Conservation (phyloP, 2,113 vertebrate species). For the Charadrius vociferus region DNA sequence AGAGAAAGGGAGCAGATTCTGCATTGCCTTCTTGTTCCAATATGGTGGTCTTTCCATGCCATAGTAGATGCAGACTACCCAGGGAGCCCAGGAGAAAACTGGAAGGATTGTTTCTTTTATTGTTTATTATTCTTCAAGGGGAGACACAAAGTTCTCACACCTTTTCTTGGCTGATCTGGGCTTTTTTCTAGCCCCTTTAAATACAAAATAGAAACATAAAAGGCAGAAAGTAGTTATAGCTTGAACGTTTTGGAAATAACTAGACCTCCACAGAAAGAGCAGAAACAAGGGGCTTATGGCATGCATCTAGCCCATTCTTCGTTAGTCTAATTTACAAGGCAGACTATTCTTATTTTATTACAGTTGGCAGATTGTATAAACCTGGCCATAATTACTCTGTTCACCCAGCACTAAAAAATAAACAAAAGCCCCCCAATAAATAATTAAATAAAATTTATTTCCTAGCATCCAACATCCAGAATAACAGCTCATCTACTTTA, state of each 20-base stretch:
- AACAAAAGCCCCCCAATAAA: not conserved
- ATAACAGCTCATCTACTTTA: not conserved
- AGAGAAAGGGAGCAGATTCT: not conserved
- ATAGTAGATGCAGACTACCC: not conserved
- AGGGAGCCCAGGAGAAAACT: not conserved
- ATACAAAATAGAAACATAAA: not conserved
- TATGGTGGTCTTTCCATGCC: too few relatives aligned
- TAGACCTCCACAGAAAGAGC: not conserved
- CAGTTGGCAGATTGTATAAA: not conserved
- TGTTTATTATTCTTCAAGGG: not conserved
- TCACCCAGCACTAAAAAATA: not conserved
- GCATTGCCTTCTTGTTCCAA: not conserved
- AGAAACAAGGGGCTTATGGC: not conserved
- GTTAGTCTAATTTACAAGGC: not conserved
- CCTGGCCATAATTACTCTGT: too few relatives aligned
- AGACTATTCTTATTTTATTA: not conserved
- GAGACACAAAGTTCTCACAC: not conserved
- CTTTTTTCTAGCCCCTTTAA: not conserved
- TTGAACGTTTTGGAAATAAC: not conserved
- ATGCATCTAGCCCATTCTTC: not conserved
- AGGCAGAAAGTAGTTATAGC: not conserved
- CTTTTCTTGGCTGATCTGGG: not conserved
- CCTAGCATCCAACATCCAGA: not conserved
- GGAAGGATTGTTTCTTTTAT: not conserved
- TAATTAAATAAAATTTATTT: not conserved